A percentile compares a stretch with the other conserved stretches of the same genome.
Conservation (phyloP, 2,797 vertebrate genomes). For the Scarus forsteni region DNA sequence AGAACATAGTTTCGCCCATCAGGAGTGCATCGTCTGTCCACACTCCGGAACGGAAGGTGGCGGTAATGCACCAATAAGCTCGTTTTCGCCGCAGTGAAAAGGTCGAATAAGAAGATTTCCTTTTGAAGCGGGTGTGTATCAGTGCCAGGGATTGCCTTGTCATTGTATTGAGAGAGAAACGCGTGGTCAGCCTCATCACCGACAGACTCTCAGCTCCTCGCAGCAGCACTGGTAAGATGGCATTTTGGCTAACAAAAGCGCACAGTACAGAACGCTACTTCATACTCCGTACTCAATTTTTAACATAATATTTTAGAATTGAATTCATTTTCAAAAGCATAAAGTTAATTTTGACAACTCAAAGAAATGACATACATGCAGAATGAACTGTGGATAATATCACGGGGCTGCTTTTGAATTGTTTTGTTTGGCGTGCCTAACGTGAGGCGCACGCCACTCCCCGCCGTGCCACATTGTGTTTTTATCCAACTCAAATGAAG, state of each 20-base stretch:
- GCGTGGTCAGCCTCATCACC: slow-evolving; percentile 66
- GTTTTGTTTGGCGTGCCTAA: slow-evolving; percentile 67
- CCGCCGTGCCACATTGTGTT: slow-evolving; percentile 52
- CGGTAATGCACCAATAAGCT: neutral
- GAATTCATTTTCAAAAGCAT: too few species aligned
- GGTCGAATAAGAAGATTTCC: slow-evolving; percentile 35
- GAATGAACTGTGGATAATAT: neutral
- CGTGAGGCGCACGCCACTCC: slow-evolving; percentile 74
- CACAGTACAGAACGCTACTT: too few species aligned
- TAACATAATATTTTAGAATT: too few species aligned
- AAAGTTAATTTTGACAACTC: too few species aligned
- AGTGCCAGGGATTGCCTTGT: slow-evolving; percentile 54
- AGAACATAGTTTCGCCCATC: too few species aligned
- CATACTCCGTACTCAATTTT: too few species aligned
- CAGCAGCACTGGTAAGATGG: slow-evolving; percentile 67
- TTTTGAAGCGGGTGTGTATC: slow-evolving; percentile 43
- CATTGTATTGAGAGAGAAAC: slow-evolving; percentile 67
- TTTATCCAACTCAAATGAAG: slow-evolving; percentile 10
- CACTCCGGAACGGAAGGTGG: neutral
- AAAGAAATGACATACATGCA: too few species aligned
- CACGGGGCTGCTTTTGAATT: slow-evolving; percentile 31
- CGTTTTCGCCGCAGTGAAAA: neutral
- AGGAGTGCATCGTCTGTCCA: too few species aligned
- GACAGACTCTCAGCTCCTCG: slow-evolving; percentile 33
- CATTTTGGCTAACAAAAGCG: slow-evolving; percentile 13